These are phyloP conservation scores for Leptinotarsa lineolata DNA, from an alignment of 1,140 invertebrate species.

Conservation along the genomic window DNA sequence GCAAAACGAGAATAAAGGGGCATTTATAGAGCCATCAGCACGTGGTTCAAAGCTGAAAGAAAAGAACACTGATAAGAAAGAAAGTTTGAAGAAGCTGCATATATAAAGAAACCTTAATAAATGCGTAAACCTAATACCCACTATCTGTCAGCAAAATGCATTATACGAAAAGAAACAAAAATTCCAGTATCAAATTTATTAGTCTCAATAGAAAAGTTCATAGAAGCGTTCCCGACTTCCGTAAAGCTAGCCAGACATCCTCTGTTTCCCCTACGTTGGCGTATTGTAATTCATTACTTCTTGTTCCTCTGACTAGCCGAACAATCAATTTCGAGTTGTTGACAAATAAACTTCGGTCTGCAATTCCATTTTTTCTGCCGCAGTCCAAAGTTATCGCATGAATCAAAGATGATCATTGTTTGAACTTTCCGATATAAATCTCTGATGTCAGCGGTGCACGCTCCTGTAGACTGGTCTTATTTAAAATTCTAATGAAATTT, in stretches of 20 bases:
- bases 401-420: slow-evolving; percentile 10
- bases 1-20: no score
- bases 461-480: not conserved
- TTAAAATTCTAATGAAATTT: not conserved
- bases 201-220: no score
- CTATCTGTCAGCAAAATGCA: no score
- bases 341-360: slow-evolving; percentile 11
- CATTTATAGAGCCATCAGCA: no score
- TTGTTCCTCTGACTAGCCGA: slow-evolving; percentile 1
- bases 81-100: no score
- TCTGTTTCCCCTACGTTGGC: not conserved
- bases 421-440: slow-evolving; percentile 1
- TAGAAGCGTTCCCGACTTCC: no score
- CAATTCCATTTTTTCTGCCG: slow-evolving; percentile 7
- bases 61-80: no score
- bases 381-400: slow-evolving; percentile 11
- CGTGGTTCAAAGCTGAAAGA: no score
- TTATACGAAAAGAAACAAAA: no score
- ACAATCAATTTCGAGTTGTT: slow-evolving; percentile 19
- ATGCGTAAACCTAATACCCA: no score
- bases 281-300: slow-evolving; percentile 16
- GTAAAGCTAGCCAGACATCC: not conserved
- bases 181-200: no score
- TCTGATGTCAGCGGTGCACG: not conserved
- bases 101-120: no score